Evolutionary conservation across 2,888 invertebrate genomes (phyloP).

Genomic region (Drosophila picticornis): DNA sequence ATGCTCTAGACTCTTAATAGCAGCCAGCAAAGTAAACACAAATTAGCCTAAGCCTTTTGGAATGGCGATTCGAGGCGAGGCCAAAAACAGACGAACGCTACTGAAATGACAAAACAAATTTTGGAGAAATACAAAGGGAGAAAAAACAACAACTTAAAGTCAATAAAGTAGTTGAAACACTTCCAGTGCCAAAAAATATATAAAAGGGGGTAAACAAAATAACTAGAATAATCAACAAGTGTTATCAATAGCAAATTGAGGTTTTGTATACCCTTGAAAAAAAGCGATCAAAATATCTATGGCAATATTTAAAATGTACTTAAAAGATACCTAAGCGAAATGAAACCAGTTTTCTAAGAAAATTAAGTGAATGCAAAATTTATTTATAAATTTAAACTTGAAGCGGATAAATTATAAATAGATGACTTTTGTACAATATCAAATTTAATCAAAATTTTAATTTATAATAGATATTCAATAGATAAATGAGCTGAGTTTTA

Average conservation of each 20-base stretch:
- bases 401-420: background rate
- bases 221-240: constrained; percentile 56
- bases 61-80: constrained; percentile 40
- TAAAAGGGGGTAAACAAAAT: constrained; percentile 32
- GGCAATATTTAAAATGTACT: constrained; percentile 1
- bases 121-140: constrained; percentile 36
- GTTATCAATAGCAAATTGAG: constrained; percentile 46
- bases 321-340: background rate
- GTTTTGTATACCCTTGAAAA: constrained; percentile 38
- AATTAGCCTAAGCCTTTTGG: constrained; percentile 58
- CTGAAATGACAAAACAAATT: constrained; percentile 65
- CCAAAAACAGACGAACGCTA: constrained; percentile 52
- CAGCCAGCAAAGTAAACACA: constrained; percentile 48
- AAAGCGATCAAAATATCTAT: constrained; percentile 20
- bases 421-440: background rate
- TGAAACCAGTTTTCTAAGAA: constrained; percentile 1
- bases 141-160: constrained; percentile 26
- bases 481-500: background rate
- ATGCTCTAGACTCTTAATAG: constrained; percentile 10
- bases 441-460: no score
- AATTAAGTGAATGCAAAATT: background rate
- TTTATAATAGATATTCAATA: background rate
- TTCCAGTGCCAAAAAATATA: constrained; percentile 39
- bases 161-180: constrained; percentile 50
- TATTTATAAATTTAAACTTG: background rate